Evolutionary conservation across 1,140 invertebrate species (phyloP).

Genomic region (Drosophila truncata): DNA sequence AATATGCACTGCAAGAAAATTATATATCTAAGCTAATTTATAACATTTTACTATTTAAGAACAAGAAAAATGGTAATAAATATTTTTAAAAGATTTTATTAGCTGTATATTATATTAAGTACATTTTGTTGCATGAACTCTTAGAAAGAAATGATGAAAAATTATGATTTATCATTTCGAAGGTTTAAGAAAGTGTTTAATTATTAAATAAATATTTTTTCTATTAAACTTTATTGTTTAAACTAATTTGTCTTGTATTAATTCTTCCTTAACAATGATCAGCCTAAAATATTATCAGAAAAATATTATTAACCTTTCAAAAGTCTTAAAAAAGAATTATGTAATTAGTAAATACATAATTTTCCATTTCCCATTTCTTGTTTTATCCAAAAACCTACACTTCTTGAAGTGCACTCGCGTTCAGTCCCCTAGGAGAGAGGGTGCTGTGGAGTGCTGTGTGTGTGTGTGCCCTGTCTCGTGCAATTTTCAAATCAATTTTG

Average conservation of each 20-base stretch:
- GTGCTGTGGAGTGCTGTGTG: slow-evolving; percentile 42
- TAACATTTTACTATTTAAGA: rapidly evolving
- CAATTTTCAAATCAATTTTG: slow-evolving; percentile 85
- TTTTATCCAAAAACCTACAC: neutral
- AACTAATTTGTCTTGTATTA: neutral
- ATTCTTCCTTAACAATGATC: neutral
- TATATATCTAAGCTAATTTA: neutral
- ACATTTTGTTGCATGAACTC: no score
- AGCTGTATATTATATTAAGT: no score
- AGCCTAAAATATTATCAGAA: neutral
- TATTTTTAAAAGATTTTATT: neutral
- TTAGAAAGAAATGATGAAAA: no score
- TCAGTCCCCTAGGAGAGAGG: slow-evolving; percentile 15
- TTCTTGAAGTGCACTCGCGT: slow-evolving; percentile 35
- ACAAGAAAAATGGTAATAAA: neutral
- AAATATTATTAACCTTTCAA: neutral
- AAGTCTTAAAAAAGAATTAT: rapidly evolving
- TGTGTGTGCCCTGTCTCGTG: slow-evolving; percentile 54
- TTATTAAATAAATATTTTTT: neutral
- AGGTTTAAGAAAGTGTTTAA: neutral
- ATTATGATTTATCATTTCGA: neutral
- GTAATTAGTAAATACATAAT: neutral
- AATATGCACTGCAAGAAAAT: slow-evolving; percentile 19
- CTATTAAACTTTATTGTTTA: no score
- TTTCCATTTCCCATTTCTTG: neutral